Conservation (phyloP, 2,113 vertebrate species). For the Amblyopsis rosae region DNA sequence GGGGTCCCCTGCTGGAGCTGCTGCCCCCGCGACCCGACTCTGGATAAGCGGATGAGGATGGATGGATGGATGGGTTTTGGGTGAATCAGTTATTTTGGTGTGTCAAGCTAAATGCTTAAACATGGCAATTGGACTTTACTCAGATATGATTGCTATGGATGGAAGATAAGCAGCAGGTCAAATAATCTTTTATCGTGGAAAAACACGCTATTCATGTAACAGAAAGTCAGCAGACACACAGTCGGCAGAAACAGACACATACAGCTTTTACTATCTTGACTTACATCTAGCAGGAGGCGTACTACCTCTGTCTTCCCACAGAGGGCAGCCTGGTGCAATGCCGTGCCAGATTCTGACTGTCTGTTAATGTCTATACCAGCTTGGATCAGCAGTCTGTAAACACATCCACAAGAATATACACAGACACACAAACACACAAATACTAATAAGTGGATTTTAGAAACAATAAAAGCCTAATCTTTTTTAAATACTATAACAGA, state of each 20-base stretch:
- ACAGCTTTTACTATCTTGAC: slow-evolving; percentile 37
- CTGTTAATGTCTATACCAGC: slow-evolving; percentile 97
- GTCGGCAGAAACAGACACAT: background rate
- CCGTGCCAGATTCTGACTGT: slow-evolving; percentile 95
- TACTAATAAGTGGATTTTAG: slow-evolving; percentile 9
- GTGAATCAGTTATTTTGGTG: too few relatives aligned
- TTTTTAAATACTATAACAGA: background rate
- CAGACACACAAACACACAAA: slow-evolving; percentile 17
- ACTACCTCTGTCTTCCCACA: slow-evolving; percentile 97
- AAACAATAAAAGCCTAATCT: background rate
- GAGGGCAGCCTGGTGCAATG: slow-evolving; percentile 93
- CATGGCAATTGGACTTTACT: too few relatives aligned
- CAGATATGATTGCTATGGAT: too few relatives aligned
- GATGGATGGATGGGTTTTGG: too few relatives aligned
- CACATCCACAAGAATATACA: slow-evolving; percentile 19
- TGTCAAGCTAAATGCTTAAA: too few relatives aligned
- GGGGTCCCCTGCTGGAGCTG: too few relatives aligned
- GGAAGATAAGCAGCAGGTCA: too few relatives aligned
- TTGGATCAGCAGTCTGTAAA: slow-evolving; percentile 89
- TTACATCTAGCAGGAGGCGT: slow-evolving; percentile 94
- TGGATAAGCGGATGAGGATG: too few relatives aligned
- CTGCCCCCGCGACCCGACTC: too few relatives aligned
- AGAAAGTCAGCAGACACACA: background rate
- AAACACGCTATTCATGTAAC: too few relatives aligned
- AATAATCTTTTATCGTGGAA: too few relatives aligned